A percentile compares a stretch with the other conserved stretches of the same genome.
Conservation (phyloP, 1,140 invertebrate genomes). For the Drosophila pallidifrons region DNA sequence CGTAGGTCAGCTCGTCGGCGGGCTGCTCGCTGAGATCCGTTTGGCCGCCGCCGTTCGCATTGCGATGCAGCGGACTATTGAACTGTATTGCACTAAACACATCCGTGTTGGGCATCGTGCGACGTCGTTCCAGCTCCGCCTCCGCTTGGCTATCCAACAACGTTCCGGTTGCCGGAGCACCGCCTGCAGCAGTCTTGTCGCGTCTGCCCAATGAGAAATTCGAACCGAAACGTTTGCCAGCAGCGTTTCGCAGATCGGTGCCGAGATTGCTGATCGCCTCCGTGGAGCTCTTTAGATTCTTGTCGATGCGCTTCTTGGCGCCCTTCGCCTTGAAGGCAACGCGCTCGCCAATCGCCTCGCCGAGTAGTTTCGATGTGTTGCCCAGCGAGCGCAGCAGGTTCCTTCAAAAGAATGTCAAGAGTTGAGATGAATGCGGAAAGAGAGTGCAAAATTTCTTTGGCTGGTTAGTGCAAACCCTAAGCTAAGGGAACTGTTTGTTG, state of each 20-base stretch:
- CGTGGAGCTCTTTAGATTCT: constrained; percentile 76
- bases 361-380: constrained; percentile 76
- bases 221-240: constrained; percentile 65
- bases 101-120: constrained; percentile 79
- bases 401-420: constrained; percentile 28
- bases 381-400: constrained; percentile 78
- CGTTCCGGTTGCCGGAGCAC: neutral
- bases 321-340: constrained; percentile 73
- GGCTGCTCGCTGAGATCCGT: constrained; percentile 48
- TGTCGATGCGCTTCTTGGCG: constrained; percentile 77
- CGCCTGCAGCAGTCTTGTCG: constrained; percentile 33
- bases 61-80: constrained; percentile 74
- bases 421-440: neutral
- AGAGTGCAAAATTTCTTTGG: constrained; percentile 15
- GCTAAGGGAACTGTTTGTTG: neutral
- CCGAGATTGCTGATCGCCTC: constrained; percentile 71
- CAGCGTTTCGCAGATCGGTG: constrained; percentile 70
- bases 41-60: constrained; percentile 46
- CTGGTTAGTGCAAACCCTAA: neutral
- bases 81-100: constrained; percentile 79
- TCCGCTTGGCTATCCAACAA: too few relatives aligned
- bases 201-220: constrained; percentile 68
- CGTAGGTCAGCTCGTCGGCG: constrained; percentile 59
- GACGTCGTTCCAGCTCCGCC: constrained; percentile 61
- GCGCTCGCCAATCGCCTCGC: constrained; percentile 80